Evolutionary conservation across 2,888 invertebrate genomes (phyloP).

Genomic region (Sinopyrophorus schimmeli): DNA sequence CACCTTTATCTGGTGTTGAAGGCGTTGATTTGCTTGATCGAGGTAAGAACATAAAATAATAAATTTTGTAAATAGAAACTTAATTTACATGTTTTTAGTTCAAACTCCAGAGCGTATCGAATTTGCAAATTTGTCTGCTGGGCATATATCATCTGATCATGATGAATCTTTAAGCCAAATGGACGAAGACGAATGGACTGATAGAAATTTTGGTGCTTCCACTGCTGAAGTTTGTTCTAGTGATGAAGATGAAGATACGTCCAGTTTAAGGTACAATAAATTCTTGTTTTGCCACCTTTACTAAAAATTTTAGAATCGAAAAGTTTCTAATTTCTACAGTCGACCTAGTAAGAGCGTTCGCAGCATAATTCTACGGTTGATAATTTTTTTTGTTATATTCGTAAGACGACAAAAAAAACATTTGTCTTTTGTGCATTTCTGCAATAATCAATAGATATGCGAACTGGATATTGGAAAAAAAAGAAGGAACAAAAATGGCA

Average conservation of each 20-base stretch:
- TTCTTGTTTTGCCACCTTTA: no score
- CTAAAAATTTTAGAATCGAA: no score
- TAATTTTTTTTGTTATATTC: no score
- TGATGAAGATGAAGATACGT: slow-evolving; percentile 67
- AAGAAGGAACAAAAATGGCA: no score
- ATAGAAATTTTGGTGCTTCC: slow-evolving; percentile 85
- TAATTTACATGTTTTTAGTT: slow-evolving; percentile 46
- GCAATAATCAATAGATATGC: no score
- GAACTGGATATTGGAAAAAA: no score
- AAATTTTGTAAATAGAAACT: slow-evolving; percentile 2
- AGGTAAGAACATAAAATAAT: no score
- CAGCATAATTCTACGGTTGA: no score
- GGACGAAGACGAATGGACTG: slow-evolving; percentile 96
- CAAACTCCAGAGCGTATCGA: slow-evolving; percentile 80
- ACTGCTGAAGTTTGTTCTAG: slow-evolving; percentile 64
- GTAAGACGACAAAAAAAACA: no score
- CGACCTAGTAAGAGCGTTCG: no score
- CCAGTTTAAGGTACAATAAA: slow-evolving; percentile 57
- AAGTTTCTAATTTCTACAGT: no score
- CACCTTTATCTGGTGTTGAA: slow-evolving; percentile 54
- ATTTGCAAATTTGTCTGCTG: slow-evolving; percentile 72
- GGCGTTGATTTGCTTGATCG: slow-evolving; percentile 59
- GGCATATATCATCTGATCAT: slow-evolving; percentile 61
- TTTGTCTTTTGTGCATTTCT: no score
- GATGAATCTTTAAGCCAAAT: slow-evolving; percentile 74